These are phyloP conservation scores for Pseudochaenichthys georgianus DNA, from an alignment of 2,797 vertebrate genomes.

Conservation along the genomic window DNA sequence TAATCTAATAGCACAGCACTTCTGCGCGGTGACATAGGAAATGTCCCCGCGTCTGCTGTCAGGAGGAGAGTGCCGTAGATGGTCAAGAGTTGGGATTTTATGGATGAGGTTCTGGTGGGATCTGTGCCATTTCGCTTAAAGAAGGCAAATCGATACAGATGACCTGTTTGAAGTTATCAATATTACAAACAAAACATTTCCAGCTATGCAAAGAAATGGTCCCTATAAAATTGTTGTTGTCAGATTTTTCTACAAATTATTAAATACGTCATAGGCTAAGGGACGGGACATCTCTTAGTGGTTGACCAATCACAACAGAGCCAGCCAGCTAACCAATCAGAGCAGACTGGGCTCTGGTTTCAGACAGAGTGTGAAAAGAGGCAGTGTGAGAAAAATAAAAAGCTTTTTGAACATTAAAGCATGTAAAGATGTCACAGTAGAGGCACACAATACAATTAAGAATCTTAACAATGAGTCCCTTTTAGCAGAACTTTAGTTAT, in stretches of 20 bases:
- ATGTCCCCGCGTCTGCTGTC: conserved; percentile 42
- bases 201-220: neutral
- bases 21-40: conserved; percentile 54
- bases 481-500: conserved; percentile 9
- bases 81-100: conserved; percentile 22
- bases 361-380: no score
- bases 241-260: neutral
- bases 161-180: conserved; percentile 6
- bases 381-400: no score
- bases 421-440: no score
- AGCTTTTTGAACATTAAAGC: no score
- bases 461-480: no score
- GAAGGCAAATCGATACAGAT: conserved; percentile 8
- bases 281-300: no score
- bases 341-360: no score
- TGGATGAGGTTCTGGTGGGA: neutral
- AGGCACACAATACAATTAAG: no score
- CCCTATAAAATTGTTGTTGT: neutral
- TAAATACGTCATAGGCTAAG: neutral
- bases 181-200: neutral
- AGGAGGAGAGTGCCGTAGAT: conserved; percentile 15
- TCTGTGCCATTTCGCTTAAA: conserved; percentile 1
- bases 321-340: no score
- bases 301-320: no score
- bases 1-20: conserved; percentile 76